A percentile compares a stretch with the other conserved stretches of the same genome.
Conservation (phyloP, 2,888 invertebrate species). For the Cantharis nigra region DNA sequence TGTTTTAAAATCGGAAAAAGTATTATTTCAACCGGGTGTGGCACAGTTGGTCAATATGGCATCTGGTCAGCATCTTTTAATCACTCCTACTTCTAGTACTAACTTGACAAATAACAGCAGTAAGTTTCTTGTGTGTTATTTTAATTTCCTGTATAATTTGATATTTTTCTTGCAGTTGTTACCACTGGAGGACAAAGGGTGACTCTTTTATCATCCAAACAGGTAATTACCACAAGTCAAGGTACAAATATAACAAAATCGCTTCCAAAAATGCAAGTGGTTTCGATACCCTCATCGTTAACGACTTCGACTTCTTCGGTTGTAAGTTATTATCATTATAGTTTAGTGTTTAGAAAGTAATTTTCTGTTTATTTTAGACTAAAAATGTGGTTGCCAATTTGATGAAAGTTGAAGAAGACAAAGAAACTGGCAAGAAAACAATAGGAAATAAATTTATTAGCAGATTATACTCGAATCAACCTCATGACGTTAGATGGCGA, state of each 20-base stretch:
- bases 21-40: slow-evolving; percentile 50
- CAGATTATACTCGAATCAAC: slow-evolving; percentile 47
- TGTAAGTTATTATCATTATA: slow-evolving; percentile 39
- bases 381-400: slow-evolving; percentile 5
- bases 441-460: slow-evolving; percentile 51
- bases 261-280: slow-evolving; percentile 53
- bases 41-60: slow-evolving; percentile 75
- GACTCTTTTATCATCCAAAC: slow-evolving; percentile 60
- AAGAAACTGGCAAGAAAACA: slow-evolving; percentile 38
- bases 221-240: slow-evolving; percentile 55
- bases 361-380: slow-evolving; percentile 15
- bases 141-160: background rate
- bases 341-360: background rate
- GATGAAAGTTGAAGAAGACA: slow-evolving; percentile 31
- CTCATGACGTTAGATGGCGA: slow-evolving; percentile 52
- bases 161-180: slow-evolving; percentile 51
- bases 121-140: background rate
- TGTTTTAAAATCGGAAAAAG: slow-evolving; percentile 50
- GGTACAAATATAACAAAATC: slow-evolving; percentile 45
- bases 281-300: slow-evolving; percentile 47
- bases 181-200: slow-evolving; percentile 63
- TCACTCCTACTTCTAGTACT: slow-evolving; percentile 59
- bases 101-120: slow-evolving; percentile 42
- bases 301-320: slow-evolving; percentile 37
- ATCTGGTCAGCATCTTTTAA: slow-evolving; percentile 69